phyloP scores from a whole-genome alignment of 2,113 vertebrate genomes.

The Lepidothrix coronata region DNA sequence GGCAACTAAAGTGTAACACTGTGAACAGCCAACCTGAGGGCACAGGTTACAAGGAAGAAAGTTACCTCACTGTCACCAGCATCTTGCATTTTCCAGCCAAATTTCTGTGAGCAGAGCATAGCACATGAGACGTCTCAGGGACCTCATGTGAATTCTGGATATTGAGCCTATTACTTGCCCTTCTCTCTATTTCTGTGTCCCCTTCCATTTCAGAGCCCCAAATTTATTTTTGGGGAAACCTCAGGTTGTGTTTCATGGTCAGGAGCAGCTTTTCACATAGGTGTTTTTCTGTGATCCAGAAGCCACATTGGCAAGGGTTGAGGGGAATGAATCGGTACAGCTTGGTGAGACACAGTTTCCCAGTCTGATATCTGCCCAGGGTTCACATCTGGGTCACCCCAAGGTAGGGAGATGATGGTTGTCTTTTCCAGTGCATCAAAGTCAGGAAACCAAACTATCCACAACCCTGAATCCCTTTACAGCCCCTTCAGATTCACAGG shows the following conservation, averaged over 20 bases:
- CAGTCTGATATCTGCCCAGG: not conserved
- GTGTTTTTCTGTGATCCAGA: not conserved
- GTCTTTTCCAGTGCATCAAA: not conserved
- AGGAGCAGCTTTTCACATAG: not conserved
- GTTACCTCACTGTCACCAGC: not conserved
- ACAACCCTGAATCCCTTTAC: not conserved
- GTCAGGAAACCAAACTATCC: not conserved
- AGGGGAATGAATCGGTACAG: not conserved
- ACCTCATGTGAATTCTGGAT: not conserved
- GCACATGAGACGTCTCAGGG: not conserved
- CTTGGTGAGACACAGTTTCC: not conserved
- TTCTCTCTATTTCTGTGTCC: not conserved
- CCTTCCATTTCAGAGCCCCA: not conserved
- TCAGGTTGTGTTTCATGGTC: not conserved
- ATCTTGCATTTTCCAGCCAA: not conserved
- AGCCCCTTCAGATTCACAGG: not conserved
- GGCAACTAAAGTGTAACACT: not conserved
- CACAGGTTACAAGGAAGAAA: not conserved
- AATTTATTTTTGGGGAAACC: not conserved
- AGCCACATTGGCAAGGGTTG: not conserved
- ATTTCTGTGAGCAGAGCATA: not conserved
- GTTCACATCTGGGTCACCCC: not conserved
- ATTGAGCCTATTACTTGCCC: not conserved
- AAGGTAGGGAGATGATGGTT: fast-evolving
- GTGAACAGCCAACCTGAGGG: not conserved